Base-by-base conservation (phyloP, 2,888 invertebrate genomes). In the Meganola albula region DNA sequence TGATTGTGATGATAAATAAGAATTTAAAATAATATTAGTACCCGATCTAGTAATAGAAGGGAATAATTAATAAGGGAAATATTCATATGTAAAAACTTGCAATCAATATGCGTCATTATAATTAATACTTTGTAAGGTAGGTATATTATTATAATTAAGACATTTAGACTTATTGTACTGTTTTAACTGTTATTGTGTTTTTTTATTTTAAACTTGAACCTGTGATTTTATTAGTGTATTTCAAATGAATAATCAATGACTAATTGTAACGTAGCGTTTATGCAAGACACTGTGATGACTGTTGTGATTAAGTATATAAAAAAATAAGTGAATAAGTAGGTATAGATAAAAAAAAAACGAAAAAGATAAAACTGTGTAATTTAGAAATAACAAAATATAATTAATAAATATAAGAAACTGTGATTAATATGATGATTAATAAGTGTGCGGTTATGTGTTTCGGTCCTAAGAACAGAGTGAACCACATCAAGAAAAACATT, bases 201-300 rank as follows among this genome's bases (percentile, higher is more conserved):
- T 45, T 45, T 45, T 45, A 45, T 45, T 45, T 45, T 45, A 45
- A 45, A 43, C 43, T 45, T 45, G 43, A 43, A 45, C 43, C 45
- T 45, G 45, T 45, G 45, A 43, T 45, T 45, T 45, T 45, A 45
- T 45, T 45, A 45, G 44, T 43, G 44, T 45, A 45, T 43, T 45
- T 45, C 44, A 45, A 45, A 45, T 45, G 34, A 45, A 35, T 43
- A 45, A 45, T 36, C 30, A 39, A 39, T 25, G 25, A 39, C 38
- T 37, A 41, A 30, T 34, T 33, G 38, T 38, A 39, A 34, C 35
- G 38, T 39, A 39, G 23, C 38, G 35, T 39, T 39, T 37, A 37
- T 39, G 35, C 27, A 39, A 26, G 27, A 35, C 14, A 27, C 24
- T 38, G 37, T 43, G 40, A 41, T 44, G 44, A 44, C 40, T 44